Evolutionary conservation across 2,113 vertebrate genomes (phyloP), one percentile per base, ranked within the genome.

Genomic region (Melanostigma gelatinosum): DNA sequence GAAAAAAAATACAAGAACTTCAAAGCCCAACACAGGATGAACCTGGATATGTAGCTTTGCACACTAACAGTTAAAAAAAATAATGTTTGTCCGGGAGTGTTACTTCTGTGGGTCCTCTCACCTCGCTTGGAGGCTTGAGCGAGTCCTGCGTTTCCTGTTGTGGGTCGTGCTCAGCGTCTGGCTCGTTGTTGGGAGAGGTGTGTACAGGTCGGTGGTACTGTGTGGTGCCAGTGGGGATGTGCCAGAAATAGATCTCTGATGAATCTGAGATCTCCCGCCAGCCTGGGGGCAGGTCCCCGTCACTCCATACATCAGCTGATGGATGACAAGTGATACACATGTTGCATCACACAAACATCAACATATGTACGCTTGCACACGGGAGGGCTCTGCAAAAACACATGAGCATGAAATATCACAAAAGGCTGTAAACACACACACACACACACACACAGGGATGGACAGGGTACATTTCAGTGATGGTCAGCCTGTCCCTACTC

Each of bases 161-260:
- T 8, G 82, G 81, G 69, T 88, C 89, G 10, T 61, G 73, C 16
- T 87, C 79, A 3, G 65, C 15, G 22, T 86, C 78, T 18, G 84
- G 50, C 20, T 92, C 85, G 20, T 52, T 68, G 72, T 20, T 58
- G 27, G 88, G 74, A 29, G 79, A 87, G 34, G 71, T 70, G 38
- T 75, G 72, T 16, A 96, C 87, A 0, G 97, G 96, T 77, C 94
- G 95, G 65, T 99, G 97, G 94, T 97, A 98, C 79, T 98, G 97
- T 20, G 97, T 97, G 8, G 97, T 96, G 84, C 96, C 97, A 4
- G 97, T 97, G 55, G 97, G 97, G 93, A 98, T 93, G 83, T 98
- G 97, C 98, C 98, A 99, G 64, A 99, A 99, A 90, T 97, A 99
- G 88, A 96, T 96, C 65, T 97, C 96, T 15, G 97, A 96, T 71